These are phyloP conservation scores for Cepphus grylle DNA, from an alignment of 2,113 vertebrate species.

Conservation along the genomic window DNA sequence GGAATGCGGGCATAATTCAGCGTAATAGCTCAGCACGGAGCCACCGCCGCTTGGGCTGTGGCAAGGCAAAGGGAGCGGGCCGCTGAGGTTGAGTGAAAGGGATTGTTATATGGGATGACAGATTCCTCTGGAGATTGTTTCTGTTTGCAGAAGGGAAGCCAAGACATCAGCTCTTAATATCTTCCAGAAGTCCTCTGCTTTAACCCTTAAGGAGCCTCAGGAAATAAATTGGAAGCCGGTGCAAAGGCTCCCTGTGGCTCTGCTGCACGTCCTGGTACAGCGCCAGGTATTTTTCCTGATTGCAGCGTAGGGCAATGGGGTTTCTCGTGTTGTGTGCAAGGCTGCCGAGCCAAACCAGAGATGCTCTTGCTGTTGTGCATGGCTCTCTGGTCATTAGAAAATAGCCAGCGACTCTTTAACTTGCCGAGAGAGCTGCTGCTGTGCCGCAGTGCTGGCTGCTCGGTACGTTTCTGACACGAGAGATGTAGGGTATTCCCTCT, in stretches of 20 bases:
- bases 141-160: conserved; percentile 38
- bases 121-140: conserved; percentile 49
- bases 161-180: conserved; percentile 34
- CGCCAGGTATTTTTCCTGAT: not conserved
- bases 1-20: not conserved
- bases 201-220: not conserved
- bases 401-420: accelerated
- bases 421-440: not conserved
- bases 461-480: accelerated
- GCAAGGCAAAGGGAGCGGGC: not conserved
- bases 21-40: not conserved
- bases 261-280: not conserved
- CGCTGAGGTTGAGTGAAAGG: not conserved
- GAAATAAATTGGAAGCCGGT: not conserved
- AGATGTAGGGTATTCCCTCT: not conserved
- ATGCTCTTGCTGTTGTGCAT: accelerated
- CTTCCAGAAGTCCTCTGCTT: conserved; percentile 21
- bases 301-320: not conserved
- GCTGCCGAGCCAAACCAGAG: not conserved
- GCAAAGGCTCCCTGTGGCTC: not conserved
- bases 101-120: not conserved
- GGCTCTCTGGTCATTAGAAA: not conserved
- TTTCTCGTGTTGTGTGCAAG: not conserved
- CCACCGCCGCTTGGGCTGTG: not conserved
- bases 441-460: not conserved